Evolutionary conservation across 2,113 vertebrate species (phyloP).

Genomic region (Balaeniceps rex): DNA sequence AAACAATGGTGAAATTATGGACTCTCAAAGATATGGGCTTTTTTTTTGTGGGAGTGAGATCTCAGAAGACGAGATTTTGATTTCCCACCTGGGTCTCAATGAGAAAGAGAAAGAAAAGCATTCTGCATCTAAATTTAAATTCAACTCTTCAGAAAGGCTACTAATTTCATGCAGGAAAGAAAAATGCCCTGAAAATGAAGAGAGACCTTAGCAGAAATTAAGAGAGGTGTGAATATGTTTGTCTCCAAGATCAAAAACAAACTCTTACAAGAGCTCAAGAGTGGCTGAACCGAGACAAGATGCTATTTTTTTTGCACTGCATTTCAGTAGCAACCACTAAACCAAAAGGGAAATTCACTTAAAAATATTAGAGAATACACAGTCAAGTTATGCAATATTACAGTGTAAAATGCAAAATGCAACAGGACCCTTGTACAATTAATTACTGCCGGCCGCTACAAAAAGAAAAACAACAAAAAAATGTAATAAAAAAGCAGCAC

Average conservation of each 20-base stretch:
- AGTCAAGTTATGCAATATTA: not conserved
- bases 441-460: not conserved
- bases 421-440: not conserved
- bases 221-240: conserved; percentile 5
- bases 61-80: conserved; percentile 18
- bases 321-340: not conserved
- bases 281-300: not conserved
- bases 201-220: not conserved
- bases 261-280: not conserved
- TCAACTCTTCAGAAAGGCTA: not conserved
- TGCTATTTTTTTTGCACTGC: not conserved
- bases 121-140: not conserved
- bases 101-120: not conserved
- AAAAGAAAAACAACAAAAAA: not conserved
- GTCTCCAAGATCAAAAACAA: not conserved
- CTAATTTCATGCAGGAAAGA: conserved; percentile 22
- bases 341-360: not conserved
- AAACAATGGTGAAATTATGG: not conserved
- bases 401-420: not conserved
- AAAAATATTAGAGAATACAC: not conserved
- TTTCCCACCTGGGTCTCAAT: conserved; percentile 20
- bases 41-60: not conserved
- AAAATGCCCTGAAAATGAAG: not conserved
- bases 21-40: not conserved
- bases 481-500: not conserved